Evolutionary conservation across 2,797 vertebrate species (phyloP).

Genomic region (Diplodus sargus): DNA sequence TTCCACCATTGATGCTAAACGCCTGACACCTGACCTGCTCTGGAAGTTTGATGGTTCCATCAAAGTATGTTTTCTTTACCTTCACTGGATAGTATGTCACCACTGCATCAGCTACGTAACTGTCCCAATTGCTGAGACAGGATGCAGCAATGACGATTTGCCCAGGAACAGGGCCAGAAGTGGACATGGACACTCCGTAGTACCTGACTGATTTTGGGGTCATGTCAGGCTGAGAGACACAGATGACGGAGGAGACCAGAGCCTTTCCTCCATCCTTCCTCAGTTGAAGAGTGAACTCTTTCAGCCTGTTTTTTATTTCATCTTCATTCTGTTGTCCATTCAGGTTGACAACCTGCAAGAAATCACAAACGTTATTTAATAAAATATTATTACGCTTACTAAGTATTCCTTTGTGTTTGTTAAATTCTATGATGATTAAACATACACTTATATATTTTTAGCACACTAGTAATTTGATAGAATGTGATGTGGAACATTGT

Average conservation of each 20-base stretch:
- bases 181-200: conserved; percentile 61
- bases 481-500: neutral
- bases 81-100: conserved; percentile 39
- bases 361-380: neutral
- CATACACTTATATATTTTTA: neutral
- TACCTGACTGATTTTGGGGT: neutral
- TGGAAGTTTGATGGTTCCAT: conserved; percentile 47
- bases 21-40: neutral
- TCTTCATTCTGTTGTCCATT: rapidly evolving
- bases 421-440: neutral
- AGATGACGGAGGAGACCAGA: conserved; percentile 20
- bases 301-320: rapidly evolving
- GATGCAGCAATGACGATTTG: conserved; percentile 11
- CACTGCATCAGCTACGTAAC: conserved; percentile 40
- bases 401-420: neutral
- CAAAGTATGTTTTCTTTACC: rapidly evolving
- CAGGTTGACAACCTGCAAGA: conserved; percentile 13
- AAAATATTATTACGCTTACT: too few relatives aligned
- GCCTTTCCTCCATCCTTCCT: rapidly evolving
- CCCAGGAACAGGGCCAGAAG: rapidly evolving
- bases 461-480: neutral
- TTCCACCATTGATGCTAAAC: rapidly evolving
- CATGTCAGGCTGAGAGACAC: conserved; percentile 5
- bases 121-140: conserved; percentile 29
- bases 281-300: rapidly evolving